These are phyloP conservation scores for Drosophila subquinaria DNA, from an alignment of 2,888 invertebrate species.

Conservation along the genomic window DNA sequence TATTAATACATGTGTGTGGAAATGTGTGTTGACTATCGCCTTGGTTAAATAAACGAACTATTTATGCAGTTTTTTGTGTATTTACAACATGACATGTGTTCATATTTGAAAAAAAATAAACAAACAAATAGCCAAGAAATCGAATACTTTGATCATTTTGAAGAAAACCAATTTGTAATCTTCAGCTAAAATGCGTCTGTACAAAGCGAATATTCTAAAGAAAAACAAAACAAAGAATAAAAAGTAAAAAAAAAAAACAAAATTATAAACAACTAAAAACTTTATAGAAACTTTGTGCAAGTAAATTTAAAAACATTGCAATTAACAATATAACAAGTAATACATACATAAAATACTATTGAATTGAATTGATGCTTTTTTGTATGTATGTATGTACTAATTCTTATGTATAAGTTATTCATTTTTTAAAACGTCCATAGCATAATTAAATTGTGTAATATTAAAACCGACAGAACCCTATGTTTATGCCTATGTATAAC, in stretches of 20 bases:
- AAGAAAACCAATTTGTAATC: conserved; percentile 11
- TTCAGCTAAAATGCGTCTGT: conserved; percentile 32
- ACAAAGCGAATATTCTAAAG: conserved; percentile 33
- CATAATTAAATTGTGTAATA: conserved; percentile 64
- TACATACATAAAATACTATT: conserved; percentile 5
- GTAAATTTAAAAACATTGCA: conserved; percentile 5
- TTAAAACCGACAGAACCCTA: conserved; percentile 29
- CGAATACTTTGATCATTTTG: conserved; percentile 12
- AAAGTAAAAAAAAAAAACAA: not conserved
- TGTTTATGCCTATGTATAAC: conserved; percentile 27
- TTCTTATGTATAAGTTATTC: conserved; percentile 42
- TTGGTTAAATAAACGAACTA: conserved; percentile 34
- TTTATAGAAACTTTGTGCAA: conserved; percentile 31
- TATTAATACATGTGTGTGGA: not conserved
- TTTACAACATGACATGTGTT: conserved; percentile 47
- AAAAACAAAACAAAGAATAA: conserved; percentile 1
- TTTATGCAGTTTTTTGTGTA: conserved; percentile 46
- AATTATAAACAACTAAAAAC: conserved; percentile 6
- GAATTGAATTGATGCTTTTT: conserved; percentile 37
- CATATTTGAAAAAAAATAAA: conserved; percentile 22
- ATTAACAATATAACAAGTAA: conserved; percentile 12
- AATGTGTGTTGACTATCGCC: conserved; percentile 6
- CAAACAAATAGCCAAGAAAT: conserved; percentile 24
- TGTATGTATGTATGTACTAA: conserved; percentile 29
- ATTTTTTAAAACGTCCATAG: conserved; percentile 74